These are phyloP conservation scores for Microcebus murinus DNA, from an alignment of 2,113 vertebrate genomes.

Conservation along the genomic window DNA sequence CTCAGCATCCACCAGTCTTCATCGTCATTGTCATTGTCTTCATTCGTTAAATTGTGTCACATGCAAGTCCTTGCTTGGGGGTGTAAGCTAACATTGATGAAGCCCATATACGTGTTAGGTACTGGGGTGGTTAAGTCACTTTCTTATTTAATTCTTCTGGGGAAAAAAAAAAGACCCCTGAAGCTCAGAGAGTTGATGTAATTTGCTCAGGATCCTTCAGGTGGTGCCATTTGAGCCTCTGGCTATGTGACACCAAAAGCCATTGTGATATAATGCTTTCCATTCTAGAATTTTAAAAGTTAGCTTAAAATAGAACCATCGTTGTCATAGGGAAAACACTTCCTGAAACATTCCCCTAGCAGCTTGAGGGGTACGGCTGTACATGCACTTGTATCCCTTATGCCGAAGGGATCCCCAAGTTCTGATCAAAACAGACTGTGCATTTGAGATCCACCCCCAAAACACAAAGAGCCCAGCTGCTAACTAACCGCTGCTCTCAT, in stretches of 20 bases:
- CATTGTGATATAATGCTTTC: background rate
- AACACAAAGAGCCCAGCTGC: background rate
- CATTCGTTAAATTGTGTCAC: background rate
- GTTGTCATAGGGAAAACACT: background rate
- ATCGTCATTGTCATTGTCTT: accelerated
- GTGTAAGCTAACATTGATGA: background rate
- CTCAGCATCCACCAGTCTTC: background rate
- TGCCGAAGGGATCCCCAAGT: no score
- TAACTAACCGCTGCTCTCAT: no score
- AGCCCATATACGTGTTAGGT: background rate
- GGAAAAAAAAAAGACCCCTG: background rate
- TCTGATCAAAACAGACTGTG: background rate
- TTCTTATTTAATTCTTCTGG: background rate
- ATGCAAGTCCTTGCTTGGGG: background rate
- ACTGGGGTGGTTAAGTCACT: background rate
- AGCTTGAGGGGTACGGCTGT: background rate
- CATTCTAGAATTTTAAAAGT: background rate
- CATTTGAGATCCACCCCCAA: no score
- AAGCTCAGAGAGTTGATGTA: background rate
- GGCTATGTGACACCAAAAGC: background rate
- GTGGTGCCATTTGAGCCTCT: background rate
- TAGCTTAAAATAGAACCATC: background rate
- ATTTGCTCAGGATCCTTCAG: background rate
- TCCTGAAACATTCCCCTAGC: background rate
- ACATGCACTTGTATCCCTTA: background rate